These are phyloP conservation scores for Mamestra brassicae DNA, from an alignment of 2,888 invertebrate species.

Conservation along the genomic window DNA sequence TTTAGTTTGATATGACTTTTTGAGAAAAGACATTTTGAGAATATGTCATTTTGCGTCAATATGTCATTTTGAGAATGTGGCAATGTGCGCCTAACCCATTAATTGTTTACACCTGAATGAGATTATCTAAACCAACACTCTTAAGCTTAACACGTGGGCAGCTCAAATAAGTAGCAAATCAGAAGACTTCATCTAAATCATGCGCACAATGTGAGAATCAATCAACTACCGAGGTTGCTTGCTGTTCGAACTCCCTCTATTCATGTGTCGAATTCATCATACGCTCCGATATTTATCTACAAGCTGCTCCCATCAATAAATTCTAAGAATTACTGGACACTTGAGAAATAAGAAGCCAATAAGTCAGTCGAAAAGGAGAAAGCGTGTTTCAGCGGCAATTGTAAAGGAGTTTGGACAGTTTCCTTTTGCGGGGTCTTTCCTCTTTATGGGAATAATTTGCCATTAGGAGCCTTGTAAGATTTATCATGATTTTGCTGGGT, in stretches of 20 bases:
- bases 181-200: slow-evolving; percentile 29
- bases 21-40: too few relatives aligned
- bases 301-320: slow-evolving; percentile 19
- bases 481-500: background rate
- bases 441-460: slow-evolving; percentile 28
- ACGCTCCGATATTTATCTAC: slow-evolving; percentile 48
- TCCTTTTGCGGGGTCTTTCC: background rate
- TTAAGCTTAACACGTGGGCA: background rate
- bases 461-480: background rate
- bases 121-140: slow-evolving; percentile 1
- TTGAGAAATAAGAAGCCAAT: slow-evolving; percentile 18
- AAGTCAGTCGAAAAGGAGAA: slow-evolving; percentile 1
- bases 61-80: too few relatives aligned
- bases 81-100: too few relatives aligned
- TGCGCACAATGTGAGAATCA: slow-evolving; percentile 47
- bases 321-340: slow-evolving; percentile 29
- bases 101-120: background rate
- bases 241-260: slow-evolving; percentile 25
- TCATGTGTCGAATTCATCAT: slow-evolving; percentile 53
- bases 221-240: slow-evolving; percentile 30
- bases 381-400: slow-evolving; percentile 8
- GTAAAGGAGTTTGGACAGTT: slow-evolving; percentile 9
- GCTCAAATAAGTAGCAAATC: slow-evolving; percentile 18
- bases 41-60: too few relatives aligned
- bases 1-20: too few relatives aligned